A percentile compares a stretch with the other conserved stretches of the same genome.
phyloP scores from a whole-genome alignment of 2,888 invertebrate genomes.

The Aphidoletes aphidimyza region DNA sequence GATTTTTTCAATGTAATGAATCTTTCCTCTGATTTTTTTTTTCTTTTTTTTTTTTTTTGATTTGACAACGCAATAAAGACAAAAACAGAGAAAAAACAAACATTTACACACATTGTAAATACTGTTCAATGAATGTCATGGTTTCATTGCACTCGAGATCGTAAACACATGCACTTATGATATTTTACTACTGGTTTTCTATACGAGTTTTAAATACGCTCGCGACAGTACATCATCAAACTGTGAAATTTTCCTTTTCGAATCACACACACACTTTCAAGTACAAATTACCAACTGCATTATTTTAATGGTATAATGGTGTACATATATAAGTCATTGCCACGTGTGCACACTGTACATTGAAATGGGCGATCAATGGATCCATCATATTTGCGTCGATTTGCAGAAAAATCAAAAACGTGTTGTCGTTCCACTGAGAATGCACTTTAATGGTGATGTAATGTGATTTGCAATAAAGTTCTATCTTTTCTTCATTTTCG shows the following conservation, averaged over 20 bases:
- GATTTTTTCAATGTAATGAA: not conserved
- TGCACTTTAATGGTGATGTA: no score
- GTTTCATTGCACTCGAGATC: slow-evolving; percentile 47
- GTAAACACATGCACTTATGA: not conserved
- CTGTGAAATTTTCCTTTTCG: slow-evolving; percentile 8
- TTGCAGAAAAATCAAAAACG: not conserved
- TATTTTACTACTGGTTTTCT: slow-evolving; percentile 18
- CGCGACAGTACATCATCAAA: no score
- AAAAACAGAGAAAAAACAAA: no score
- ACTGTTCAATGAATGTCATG: slow-evolving; percentile 41
- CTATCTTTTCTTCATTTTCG: no score
- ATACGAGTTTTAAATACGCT: not conserved
- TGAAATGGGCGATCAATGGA: not conserved
- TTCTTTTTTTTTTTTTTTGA: not conserved
- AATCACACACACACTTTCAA: not conserved
- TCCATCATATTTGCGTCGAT: not conserved
- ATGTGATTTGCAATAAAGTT: no score
- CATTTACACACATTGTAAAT: no score
- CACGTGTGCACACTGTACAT: not conserved
- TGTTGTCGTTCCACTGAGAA: not conserved
- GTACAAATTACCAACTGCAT: no score
- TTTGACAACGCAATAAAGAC: no score
- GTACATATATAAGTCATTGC: slow-evolving; percentile 10
- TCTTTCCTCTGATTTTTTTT: not conserved
- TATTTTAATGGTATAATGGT: not conserved